Conservation (phyloP, 2,888 invertebrate species). For the Erebia epiphron region DNA sequence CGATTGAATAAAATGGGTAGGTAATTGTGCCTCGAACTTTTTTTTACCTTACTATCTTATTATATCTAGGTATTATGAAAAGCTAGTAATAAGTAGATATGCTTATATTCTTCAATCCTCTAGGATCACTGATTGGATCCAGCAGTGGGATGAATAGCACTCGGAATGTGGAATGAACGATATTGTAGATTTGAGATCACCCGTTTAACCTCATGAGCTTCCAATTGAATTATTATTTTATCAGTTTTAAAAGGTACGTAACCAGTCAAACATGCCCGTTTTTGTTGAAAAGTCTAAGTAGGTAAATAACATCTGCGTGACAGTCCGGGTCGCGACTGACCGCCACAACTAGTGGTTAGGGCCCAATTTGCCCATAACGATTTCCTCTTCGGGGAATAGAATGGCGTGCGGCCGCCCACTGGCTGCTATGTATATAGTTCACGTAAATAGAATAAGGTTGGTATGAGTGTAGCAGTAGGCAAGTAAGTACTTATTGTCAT, state of each 20-base stretch:
- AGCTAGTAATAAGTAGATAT: too few species aligned
- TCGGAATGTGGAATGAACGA: too few species aligned
- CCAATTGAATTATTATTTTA: too few species aligned
- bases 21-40: background rate
- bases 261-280: background rate
- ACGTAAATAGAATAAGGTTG: background rate
- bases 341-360: conserved; percentile 74
- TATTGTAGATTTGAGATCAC: too few species aligned
- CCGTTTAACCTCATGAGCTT: too few species aligned
- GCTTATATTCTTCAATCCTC: too few species aligned
- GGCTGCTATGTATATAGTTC: conserved; percentile 52
- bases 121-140: too few species aligned
- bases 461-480: background rate
- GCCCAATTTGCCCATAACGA: conserved; percentile 81
- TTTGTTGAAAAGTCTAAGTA: conserved; percentile 40
- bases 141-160: too few species aligned
- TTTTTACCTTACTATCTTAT: too few species aligned
- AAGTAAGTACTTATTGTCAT: too few species aligned
- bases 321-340: conserved; percentile 46
- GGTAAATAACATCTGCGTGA: conserved; percentile 73
- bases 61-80: too few species aligned
- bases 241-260: background rate
- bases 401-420: conserved; percentile 76
- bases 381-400: conserved; percentile 82
- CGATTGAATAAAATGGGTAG: conserved; percentile 1